Percentiles rank a stretch among this genome's conserved stretches.
Evolutionary conservation across 2,797 vertebrate genomes (phyloP).

Genomic region (Calcarius lapponicus): DNA sequence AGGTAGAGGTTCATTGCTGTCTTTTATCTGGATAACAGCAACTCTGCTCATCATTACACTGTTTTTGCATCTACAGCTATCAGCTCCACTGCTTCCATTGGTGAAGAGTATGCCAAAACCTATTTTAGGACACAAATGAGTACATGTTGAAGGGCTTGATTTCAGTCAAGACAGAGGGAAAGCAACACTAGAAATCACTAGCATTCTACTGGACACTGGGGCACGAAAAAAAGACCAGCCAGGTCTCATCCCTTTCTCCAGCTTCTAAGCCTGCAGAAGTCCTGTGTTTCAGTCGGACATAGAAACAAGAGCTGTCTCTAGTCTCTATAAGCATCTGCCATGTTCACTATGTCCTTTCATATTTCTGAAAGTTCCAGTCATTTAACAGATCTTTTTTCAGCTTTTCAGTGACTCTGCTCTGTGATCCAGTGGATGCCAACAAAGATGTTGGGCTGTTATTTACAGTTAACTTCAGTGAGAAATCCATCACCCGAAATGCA

Average conservation of each 20-base stretch:
- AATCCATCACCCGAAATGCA: constrained; percentile 85
- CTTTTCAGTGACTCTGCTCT: constrained; percentile 85
- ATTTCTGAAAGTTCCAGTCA: not conserved
- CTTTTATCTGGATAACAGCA: not conserved
- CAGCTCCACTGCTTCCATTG: not conserved
- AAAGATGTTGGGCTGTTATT: constrained; percentile 86
- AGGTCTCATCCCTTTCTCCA: not conserved
- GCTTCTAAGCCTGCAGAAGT: not conserved
- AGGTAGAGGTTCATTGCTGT: not conserved
- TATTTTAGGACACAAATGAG: not conserved
- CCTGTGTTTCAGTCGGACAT: not conserved
- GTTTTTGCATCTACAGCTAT: not conserved
- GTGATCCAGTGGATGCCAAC: constrained; percentile 75
- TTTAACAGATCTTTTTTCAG: constrained; percentile 58
- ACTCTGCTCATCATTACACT: not conserved
- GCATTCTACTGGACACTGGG: not conserved
- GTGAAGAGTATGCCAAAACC: not conserved
- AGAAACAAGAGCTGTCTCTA: not conserved
- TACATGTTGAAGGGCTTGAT: not conserved
- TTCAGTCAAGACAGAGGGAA: not conserved
- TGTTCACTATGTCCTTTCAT: not conserved
- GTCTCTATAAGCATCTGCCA: not conserved
- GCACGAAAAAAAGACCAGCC: not conserved
- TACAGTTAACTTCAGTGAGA: constrained; percentile 85
- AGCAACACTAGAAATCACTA: not conserved